Evolutionary conservation across 2,888 invertebrate species (phyloP), one percentile per base, ranked within the genome.

Genomic region (Zygothrica quintamaculata): DNA sequence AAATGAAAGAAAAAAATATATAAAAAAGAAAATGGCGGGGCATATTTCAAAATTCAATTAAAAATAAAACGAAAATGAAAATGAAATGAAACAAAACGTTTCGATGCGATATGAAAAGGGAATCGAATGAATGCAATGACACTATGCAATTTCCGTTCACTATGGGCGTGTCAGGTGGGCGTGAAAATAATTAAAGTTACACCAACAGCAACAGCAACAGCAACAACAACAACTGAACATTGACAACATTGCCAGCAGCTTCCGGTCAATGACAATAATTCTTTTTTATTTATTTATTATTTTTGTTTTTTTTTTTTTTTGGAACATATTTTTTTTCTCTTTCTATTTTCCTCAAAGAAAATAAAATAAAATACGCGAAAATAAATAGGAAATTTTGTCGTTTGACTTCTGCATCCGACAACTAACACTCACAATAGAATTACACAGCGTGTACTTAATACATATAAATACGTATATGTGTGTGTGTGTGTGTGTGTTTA

Each of bases 21-120:
- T 34, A 31, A 66, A 50, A 52, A 53, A 58, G 68, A 79, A 64
- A 48, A 44, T 66, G 31, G 52, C 59, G 56, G 56, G 59, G 64
- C 75, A 84, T 82, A 81, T 84, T 82, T 82, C 87, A 82, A 82
- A 82, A 81, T 82, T 82, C 81, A 87, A 87, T 82, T 87, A 82
- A 84, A n/a, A 82, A 76, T 67, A 80, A 84, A 74, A 72, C 71
- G n/a, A n/a, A n/a, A n/a, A n/a, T n/a, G n/a, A 62, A 68, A 79
- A 65, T 40, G 31, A 50, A 64, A 42, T 18, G 34, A 52, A 61
- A 50, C 15, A 31, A 40, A 43, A 43, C 9, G 15, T 22, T 22
- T 22, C 36, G 36, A n/a, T 13, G n/a, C 36, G n/a, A 26, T 26
- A n/a, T 13, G 29, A 25, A 33, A 46, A 18, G 34, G 34, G 29